Percentiles rank a stretch among this genome's conserved stretches.
Conservation (phyloP, 1,140 invertebrate genomes). For the Calliopsis andreniformis region DNA sequence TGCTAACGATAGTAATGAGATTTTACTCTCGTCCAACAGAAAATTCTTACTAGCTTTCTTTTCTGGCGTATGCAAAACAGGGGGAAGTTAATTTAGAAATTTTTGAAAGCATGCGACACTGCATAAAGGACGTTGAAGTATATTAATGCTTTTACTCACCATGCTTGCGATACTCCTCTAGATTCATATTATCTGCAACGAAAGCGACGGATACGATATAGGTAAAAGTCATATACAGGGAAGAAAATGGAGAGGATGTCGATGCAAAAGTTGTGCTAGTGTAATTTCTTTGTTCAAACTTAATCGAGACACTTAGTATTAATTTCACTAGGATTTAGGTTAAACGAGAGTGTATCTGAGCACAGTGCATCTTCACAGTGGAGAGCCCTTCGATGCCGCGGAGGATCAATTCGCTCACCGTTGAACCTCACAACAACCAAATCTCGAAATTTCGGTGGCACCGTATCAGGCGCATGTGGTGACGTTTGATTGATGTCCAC, state of each 20-base stretch:
- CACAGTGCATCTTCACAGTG: background rate
- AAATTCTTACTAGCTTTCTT: constrained; percentile 53
- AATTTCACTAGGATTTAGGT: background rate
- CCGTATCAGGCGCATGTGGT: constrained; percentile 77
- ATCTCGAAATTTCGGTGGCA: constrained; percentile 78
- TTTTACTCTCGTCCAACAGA: background rate
- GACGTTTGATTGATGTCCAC: constrained; percentile 13
- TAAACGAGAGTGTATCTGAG: too few species aligned
- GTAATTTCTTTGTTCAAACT: too few species aligned
- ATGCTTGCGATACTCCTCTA: constrained; percentile 81
- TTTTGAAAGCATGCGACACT: too few species aligned
- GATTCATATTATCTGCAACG: constrained; percentile 77
- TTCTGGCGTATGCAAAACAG: too few species aligned
- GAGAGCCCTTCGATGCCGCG: background rate
- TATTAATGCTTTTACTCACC: constrained; percentile 71
- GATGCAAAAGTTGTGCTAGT: too few species aligned
- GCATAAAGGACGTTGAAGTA: too few species aligned
- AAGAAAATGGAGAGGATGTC: too few species aligned
- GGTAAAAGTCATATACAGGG: too few species aligned
- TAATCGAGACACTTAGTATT: too few species aligned
- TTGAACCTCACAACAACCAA: constrained; percentile 75
- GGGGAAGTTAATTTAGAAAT: too few species aligned
- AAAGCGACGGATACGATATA: constrained; percentile 4
- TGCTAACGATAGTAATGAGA: background rate
- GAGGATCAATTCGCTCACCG: constrained; percentile 13